phyloP scores from a whole-genome alignment of 2,113 vertebrate species.

The Cryptomyrus ogoouensis region DNA sequence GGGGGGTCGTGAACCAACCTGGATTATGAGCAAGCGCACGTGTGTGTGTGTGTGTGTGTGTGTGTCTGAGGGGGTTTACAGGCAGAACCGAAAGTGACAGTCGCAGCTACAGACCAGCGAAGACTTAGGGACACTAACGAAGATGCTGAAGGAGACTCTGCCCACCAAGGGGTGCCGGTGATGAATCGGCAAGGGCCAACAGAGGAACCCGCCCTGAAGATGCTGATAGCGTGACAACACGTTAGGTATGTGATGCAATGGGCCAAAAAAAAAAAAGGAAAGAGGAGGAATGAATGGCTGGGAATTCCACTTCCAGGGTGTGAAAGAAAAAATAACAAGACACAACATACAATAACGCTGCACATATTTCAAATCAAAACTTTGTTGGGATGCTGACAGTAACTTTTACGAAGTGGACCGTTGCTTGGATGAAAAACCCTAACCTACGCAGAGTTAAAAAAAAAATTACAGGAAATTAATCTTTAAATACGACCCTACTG shows the following conservation, averaged over 20 bases:
- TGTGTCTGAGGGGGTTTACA: not conserved
- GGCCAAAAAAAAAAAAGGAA: not conserved
- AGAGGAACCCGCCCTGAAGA: not conserved
- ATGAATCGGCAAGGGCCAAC: not conserved
- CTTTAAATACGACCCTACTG: conserved; percentile 17
- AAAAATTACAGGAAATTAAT: not conserved
- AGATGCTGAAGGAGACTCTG: not conserved
- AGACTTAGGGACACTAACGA: not conserved
- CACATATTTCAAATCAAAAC: conserved; percentile 28
- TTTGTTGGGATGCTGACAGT: conserved; percentile 19
- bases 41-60: no score
- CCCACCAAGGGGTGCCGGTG: not conserved
- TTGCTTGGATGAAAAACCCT: conserved; percentile 42
- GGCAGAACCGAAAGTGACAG: not conserved
- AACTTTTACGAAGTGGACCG: conserved; percentile 29
- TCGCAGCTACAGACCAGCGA: not conserved
- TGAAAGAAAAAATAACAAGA: not conserved
- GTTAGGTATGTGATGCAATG: not conserved
- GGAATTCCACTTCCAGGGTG: conserved; percentile 12
- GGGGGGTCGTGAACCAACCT: not conserved
- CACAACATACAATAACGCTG: not conserved
- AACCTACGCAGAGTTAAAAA: conserved; percentile 29
- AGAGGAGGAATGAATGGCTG: conserved; percentile 15
- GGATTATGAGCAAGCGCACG: not conserved
- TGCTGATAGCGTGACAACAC: not conserved